Percentiles rank a stretch among this genome's conserved stretches.
These are phyloP conservation scores for Cardiocondyla obscurior DNA, from an alignment of 1,140 invertebrate species.

Conservation along the genomic window DNA sequence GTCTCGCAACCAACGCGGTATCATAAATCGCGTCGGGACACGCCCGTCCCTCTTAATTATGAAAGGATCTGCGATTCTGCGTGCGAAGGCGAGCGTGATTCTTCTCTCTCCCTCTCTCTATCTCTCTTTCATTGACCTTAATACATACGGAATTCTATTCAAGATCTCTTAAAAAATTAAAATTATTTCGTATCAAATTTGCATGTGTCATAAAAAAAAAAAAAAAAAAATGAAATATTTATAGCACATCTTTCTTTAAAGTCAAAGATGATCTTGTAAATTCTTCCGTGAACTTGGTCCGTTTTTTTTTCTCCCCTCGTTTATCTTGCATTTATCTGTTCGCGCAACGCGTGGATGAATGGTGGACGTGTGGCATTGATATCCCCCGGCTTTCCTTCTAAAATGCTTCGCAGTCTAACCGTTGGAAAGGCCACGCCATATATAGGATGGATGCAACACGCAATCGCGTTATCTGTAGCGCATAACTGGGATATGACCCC, in stretches of 20 bases:
- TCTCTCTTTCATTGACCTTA: neutral
- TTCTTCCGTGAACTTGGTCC: neutral
- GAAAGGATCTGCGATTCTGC: conserved; percentile 5
- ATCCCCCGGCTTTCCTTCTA: neutral
- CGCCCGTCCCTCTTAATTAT: conserved; percentile 21
- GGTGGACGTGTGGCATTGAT: conserved; percentile 18
- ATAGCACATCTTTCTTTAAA: neutral
- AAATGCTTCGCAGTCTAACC: conserved; percentile 6
- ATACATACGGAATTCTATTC: neutral
- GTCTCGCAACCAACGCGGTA: neutral
- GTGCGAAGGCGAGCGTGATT: neutral
- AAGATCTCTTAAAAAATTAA: neutral
- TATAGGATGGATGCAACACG: conserved; percentile 44
- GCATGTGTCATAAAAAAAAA: neutral
- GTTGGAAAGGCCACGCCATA: conserved; percentile 13
- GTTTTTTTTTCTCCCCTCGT: too few species aligned
- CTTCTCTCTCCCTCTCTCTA: neutral
- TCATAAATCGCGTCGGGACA: conserved; percentile 11
- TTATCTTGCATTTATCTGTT: neutral
- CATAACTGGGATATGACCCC: conserved; percentile 42
- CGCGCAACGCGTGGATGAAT: neutral
- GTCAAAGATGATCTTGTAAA: neutral
- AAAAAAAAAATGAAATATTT: neutral
- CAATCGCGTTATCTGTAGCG: conserved; percentile 45
- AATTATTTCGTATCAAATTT: neutral